These are phyloP conservation scores for Cheiracanthium punctorium DNA, from an alignment of 2,888 invertebrate genomes.

Conservation along the genomic window DNA sequence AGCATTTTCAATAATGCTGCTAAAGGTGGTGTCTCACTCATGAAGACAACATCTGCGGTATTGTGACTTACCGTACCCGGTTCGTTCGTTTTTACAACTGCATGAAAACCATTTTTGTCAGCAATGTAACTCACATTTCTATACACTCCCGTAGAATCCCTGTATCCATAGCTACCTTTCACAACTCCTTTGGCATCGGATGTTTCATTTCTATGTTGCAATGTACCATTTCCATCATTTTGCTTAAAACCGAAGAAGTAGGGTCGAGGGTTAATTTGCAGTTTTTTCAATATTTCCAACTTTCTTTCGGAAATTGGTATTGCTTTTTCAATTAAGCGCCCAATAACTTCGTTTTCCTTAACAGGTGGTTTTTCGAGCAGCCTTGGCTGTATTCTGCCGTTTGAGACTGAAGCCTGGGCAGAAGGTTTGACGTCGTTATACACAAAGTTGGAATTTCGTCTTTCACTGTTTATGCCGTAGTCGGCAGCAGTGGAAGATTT, in stretches of 20 bases:
- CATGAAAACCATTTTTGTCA: slow-evolving; percentile 55
- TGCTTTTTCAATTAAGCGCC: slow-evolving; percentile 7
- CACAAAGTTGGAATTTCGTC: too few relatives aligned
- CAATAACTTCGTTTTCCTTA: slow-evolving; percentile 35
- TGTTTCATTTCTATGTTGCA: slow-evolving; percentile 57
- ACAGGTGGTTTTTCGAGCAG: slow-evolving; percentile 6
- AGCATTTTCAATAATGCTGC: slow-evolving; percentile 38
- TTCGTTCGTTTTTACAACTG: slow-evolving; percentile 59
- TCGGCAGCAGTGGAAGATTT: too few relatives aligned
- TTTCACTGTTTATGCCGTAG: too few relatives aligned
- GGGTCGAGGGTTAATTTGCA: slow-evolving; percentile 28
- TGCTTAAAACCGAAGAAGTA: slow-evolving; percentile 52
- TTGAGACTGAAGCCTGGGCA: slow-evolving; percentile 9
- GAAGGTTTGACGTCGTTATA: too few relatives aligned
- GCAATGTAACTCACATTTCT: slow-evolving; percentile 62
- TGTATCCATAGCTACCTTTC: slow-evolving; percentile 55
- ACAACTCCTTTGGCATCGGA: slow-evolving; percentile 37
- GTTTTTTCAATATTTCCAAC: slow-evolving; percentile 28
- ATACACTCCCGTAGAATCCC: slow-evolving; percentile 50
- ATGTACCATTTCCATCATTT: slow-evolving; percentile 52
- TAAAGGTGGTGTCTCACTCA: slow-evolving; percentile 38
- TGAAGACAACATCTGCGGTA: slow-evolving; percentile 43
- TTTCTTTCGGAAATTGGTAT: slow-evolving; percentile 18
- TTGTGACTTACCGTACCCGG: slow-evolving; percentile 47
- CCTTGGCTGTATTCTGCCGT: slow-evolving; percentile 50